phyloP scores from a whole-genome alignment of 1,140 invertebrate genomes.

The Trachelipus rathkii region DNA sequence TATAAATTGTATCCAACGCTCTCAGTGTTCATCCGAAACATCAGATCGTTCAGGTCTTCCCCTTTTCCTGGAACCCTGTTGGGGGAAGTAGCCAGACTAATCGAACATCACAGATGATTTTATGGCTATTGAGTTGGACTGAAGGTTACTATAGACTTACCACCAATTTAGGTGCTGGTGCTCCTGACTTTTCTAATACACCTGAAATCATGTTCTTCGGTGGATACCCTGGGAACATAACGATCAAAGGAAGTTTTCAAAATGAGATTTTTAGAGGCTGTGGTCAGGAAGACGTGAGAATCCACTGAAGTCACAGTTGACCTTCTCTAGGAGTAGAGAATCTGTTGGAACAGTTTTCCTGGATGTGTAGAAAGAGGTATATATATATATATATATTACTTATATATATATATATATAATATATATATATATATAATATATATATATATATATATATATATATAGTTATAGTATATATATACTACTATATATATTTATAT shows the following conservation, averaged over 20 bases:
- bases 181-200: slow-evolving; percentile 51
- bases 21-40: slow-evolving; percentile 61
- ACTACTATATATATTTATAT: too few relatives aligned
- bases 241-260: slow-evolving; percentile 61
- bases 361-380: too few relatives aligned
- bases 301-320: slow-evolving; percentile 71
- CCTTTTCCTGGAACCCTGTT: slow-evolving; percentile 81
- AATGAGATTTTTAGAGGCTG: slow-evolving; percentile 85
- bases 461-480: too few relatives aligned
- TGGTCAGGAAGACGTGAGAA: slow-evolving; percentile 74
- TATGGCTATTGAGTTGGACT: slow-evolving; percentile 83
- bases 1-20: too few relatives aligned
- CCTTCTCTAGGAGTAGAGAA: slow-evolving; percentile 69
- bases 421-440: too few relatives aligned
- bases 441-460: too few relatives aligned
- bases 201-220: slow-evolving; percentile 71
- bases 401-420: too few relatives aligned
- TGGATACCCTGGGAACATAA: slow-evolving; percentile 69
- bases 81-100: slow-evolving; percentile 60
- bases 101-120: slow-evolving; percentile 74
- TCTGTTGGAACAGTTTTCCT: slow-evolving; percentile 71
- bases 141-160: slow-evolving; percentile 80
- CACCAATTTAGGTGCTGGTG: slow-evolving; percentile 82
- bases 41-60: slow-evolving; percentile 73
- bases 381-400: too few relatives aligned